A percentile compares a stretch with the other conserved stretches of the same genome.
Conservation (phyloP, 2,888 invertebrate genomes). For the Isotomurus palustris region DNA sequence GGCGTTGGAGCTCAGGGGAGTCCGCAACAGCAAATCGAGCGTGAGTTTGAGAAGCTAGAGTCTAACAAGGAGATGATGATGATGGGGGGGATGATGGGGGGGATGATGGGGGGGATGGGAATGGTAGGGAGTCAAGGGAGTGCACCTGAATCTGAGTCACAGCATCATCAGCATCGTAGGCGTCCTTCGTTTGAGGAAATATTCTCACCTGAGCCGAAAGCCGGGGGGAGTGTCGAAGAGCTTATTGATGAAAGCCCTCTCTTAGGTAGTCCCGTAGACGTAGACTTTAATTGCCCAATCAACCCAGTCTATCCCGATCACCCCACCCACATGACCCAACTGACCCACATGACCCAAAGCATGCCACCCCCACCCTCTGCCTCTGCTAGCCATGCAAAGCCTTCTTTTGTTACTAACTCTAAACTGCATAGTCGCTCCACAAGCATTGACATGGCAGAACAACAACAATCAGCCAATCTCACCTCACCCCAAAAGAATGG, state of each 20-base stretch:
- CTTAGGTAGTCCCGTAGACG: slow-evolving; percentile 42
- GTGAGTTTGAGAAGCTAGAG: slow-evolving; percentile 45
- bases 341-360: no score
- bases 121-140: no score
- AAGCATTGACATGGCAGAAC: slow-evolving; percentile 35
- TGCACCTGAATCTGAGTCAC: slow-evolving; percentile 24
- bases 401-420: slow-evolving; percentile 34
- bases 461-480: no score
- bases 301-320: slow-evolving; percentile 31
- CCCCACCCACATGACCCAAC: no score
- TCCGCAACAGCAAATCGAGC: slow-evolving; percentile 23
- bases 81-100: slow-evolving; percentile 43
- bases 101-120: slow-evolving; percentile 26
- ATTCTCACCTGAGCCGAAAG: slow-evolving; percentile 28
- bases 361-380: slow-evolving; percentile 42
- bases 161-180: slow-evolving; percentile 9
- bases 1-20: slow-evolving; percentile 25
- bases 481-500: no score
- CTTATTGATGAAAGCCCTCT: slow-evolving; percentile 34
- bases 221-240: slow-evolving; percentile 42
- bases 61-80: slow-evolving; percentile 28
- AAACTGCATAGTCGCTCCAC: slow-evolving; percentile 40
- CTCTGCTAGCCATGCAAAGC: slow-evolving; percentile 40
- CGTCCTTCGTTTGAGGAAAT: slow-evolving; percentile 13
- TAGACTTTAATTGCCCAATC: slow-evolving; percentile 34